Evolutionary conservation across 2,797 vertebrate species (phyloP).

Genomic region (Epinephelus awoara): DNA sequence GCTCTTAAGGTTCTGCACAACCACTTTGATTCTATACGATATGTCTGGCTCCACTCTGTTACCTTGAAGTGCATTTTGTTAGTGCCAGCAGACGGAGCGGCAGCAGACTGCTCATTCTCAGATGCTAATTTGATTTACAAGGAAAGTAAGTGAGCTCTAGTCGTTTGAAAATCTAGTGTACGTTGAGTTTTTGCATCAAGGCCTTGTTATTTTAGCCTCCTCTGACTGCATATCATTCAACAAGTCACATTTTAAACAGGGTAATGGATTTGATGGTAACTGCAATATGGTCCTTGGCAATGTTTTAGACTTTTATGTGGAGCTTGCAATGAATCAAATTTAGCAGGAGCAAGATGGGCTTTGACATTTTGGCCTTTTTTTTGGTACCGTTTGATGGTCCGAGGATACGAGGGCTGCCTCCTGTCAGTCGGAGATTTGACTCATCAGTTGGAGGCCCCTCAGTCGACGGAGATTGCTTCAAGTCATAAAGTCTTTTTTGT

Average conservation of each 20-base stretch:
- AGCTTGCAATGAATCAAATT: too few species aligned
- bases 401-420: too few species aligned
- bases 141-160: constrained; percentile 50
- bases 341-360: too few species aligned
- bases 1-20: neutral
- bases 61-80: constrained; percentile 53
- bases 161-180: constrained; percentile 28
- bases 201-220: neutral
- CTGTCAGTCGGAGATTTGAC: too few species aligned
- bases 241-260: too few species aligned
- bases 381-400: too few species aligned
- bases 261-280: too few species aligned
- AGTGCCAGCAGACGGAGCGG: constrained; percentile 15
- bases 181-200: neutral
- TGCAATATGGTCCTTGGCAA: neutral
- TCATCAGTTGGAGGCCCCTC: too few species aligned
- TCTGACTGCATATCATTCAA: too few species aligned
- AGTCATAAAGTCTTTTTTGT: too few species aligned
- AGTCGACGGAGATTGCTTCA: too few species aligned
- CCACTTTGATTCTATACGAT: neutral
- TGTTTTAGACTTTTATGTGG: neutral
- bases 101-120: constrained; percentile 55
- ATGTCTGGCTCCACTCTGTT: constrained; percentile 25
- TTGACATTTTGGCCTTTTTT: too few species aligned
- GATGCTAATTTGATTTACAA: constrained; percentile 69